Conservation (phyloP, 37 sponge, comb jelly and placozoan genomes). For the Haliclona indistincta region DNA sequence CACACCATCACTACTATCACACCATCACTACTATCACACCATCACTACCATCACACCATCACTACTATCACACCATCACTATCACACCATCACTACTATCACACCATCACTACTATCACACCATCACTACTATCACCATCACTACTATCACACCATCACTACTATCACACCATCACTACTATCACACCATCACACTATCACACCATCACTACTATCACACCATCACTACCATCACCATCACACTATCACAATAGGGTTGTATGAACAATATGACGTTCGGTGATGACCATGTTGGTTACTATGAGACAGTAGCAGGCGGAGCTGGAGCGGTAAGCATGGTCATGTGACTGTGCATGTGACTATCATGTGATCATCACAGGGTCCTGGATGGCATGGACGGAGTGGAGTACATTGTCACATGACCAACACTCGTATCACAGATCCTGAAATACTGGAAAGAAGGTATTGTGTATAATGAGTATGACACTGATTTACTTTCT, state of each 20-base stretch:
- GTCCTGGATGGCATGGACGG: constrained; percentile 90
- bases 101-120: no score
- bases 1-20: no score
- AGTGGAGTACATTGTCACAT: constrained; percentile 98
- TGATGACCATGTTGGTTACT: constrained; percentile 88
- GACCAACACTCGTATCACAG: constrained; percentile 99
- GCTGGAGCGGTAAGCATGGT: constrained; percentile 87
- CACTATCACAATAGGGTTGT: no score
- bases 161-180: no score
- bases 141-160: no score
- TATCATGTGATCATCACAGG: constrained; percentile 38
- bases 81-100: no score
- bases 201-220: background rate
- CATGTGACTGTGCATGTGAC: background rate
- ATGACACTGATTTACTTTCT: background rate
- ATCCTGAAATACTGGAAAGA: constrained; percentile 93
- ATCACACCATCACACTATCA: no score
- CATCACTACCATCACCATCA: background rate
- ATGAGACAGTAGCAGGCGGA: constrained; percentile 99
- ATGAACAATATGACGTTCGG: constrained; percentile 99
- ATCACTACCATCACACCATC: no score
- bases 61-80: no score
- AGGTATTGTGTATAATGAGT: constrained; percentile 57
- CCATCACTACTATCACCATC: no score
- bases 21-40: no score